Conservation (phyloP, 2,113 vertebrate species). For the Nannospalax galili region DNA sequence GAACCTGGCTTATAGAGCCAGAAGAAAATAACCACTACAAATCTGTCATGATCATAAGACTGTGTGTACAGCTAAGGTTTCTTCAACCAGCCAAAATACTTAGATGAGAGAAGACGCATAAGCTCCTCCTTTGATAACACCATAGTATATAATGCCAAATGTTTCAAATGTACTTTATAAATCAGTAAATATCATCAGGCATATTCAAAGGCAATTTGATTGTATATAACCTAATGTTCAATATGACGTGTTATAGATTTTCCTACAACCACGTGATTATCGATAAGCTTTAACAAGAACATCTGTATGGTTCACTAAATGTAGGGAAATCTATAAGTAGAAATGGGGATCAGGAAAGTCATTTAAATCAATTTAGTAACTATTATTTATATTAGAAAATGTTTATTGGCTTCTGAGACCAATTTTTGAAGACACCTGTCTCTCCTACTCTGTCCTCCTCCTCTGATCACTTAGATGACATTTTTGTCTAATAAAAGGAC, state of each 20-base stretch:
- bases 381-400: neutral
- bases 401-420: neutral
- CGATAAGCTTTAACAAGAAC: neutral
- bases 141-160: neutral
- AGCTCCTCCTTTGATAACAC: neutral
- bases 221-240: neutral
- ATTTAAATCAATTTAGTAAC: neutral
- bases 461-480: neutral
- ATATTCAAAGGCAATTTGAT: neutral
- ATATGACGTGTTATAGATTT: neutral
- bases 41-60: constrained; percentile 27
- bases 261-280: neutral
- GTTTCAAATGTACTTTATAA: neutral
- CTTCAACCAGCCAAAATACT: neutral
- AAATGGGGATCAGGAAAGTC: neutral
- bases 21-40: no score
- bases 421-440: neutral
- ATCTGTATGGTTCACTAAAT: neutral
- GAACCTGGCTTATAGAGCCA: neutral
- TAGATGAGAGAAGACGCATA: constrained; percentile 19
- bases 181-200: neutral
- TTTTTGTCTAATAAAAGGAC: neutral
- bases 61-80: neutral
- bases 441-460: neutral
- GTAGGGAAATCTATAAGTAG: neutral